Evolutionary conservation across 1,140 invertebrate genomes (phyloP).

Genomic region (Ceratina australensis): DNA sequence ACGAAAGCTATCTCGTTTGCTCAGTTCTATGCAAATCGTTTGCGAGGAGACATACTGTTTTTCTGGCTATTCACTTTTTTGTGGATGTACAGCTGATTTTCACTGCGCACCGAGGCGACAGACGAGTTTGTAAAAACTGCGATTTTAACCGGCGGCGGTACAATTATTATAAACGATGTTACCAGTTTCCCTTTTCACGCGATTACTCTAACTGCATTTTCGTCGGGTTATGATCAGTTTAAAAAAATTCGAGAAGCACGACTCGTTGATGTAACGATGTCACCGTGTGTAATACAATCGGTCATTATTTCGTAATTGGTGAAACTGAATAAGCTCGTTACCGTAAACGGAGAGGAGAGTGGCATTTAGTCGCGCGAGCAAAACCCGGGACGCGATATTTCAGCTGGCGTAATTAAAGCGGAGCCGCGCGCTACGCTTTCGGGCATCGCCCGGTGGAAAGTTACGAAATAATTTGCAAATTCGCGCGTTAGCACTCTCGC

Average conservation of each 20-base stretch:
- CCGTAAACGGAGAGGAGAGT: conserved; percentile 1
- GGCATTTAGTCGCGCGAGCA: neutral
- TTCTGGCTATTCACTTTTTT: neutral
- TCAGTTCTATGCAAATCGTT: neutral
- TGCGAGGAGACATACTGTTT: neutral
- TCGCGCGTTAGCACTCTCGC: conserved; percentile 6
- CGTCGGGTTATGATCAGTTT: too few relatives aligned
- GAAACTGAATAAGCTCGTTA: conserved; percentile 23
- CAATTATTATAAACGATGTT: too few relatives aligned
- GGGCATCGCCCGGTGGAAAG: conserved; percentile 2
- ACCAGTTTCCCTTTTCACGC: too few relatives aligned
- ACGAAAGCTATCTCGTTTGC: neutral
- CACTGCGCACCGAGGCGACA: neutral
- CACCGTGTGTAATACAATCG: too few relatives aligned
- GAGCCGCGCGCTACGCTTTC: neutral
- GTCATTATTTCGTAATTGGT: neutral
- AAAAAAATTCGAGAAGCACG: too few relatives aligned
- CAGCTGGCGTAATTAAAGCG: conserved; percentile 20
- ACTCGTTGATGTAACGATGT: too few relatives aligned
- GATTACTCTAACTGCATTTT: too few relatives aligned
- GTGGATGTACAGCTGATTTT: neutral
- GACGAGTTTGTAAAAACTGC: too few relatives aligned
- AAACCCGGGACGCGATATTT: conserved; percentile 24
- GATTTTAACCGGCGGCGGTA: too few relatives aligned
- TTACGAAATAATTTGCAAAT: conserved; percentile 37